Percentiles rank a stretch among this genome's conserved stretches.
phyloP scores from a whole-genome alignment of 2,888 invertebrate genomes.

The Drosophila villosipedis region DNA sequence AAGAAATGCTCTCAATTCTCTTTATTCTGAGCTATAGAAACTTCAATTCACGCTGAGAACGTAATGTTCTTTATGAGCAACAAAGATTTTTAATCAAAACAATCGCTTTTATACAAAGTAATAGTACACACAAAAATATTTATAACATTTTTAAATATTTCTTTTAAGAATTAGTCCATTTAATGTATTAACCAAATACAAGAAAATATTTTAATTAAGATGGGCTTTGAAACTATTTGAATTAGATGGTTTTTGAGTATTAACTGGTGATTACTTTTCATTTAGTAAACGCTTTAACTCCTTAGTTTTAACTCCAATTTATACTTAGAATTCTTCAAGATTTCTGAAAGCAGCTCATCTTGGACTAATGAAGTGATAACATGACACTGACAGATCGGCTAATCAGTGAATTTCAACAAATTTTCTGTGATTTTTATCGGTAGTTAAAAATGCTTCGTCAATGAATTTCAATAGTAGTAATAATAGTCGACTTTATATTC shows the following conservation, averaged over 20 bases:
- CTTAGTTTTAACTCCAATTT: not conserved
- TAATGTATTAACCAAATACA: not conserved
- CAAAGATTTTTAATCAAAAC: not conserved
- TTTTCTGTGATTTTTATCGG: conserved; percentile 70
- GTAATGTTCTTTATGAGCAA: not conserved
- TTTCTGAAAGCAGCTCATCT: conserved; percentile 19
- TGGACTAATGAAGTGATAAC: conserved; percentile 73
- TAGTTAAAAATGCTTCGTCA: conserved; percentile 56
- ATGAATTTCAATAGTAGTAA: conserved; percentile 54
- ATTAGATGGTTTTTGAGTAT: not conserved
- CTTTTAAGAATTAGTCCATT: not conserved
- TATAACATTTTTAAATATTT: not conserved
- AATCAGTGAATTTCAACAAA: conserved; percentile 63
- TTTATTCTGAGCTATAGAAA: not conserved
- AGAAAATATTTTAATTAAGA: not conserved
- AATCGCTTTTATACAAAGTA: not conserved
- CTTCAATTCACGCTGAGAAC: not conserved
- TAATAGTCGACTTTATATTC: conserved; percentile 51
- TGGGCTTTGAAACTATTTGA: conserved; percentile 5
- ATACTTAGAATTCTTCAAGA: not conserved
- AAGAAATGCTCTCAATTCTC: conserved; percentile 4
- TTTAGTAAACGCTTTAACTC: conserved; percentile 12
- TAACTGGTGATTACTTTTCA: conserved; percentile 24
- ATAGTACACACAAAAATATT: not conserved
- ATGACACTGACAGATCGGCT: conserved; percentile 22